Evolutionary conservation across 2,113 vertebrate species (phyloP).

Genomic region (Heterocephalus glaber): DNA sequence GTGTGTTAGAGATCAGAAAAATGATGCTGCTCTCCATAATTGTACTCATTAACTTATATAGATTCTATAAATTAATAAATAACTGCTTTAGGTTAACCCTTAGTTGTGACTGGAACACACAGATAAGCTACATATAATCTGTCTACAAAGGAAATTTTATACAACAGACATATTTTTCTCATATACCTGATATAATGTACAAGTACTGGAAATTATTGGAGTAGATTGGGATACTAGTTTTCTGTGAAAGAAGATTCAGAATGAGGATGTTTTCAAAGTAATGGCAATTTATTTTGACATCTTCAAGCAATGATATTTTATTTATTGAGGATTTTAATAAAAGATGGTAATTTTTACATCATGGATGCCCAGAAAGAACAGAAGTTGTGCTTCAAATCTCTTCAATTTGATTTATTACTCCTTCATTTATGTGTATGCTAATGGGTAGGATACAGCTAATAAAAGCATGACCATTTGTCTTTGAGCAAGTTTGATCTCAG

Average conservation of each 20-base stretch:
- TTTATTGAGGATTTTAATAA: constrained; percentile 46
- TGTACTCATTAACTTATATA: not conserved
- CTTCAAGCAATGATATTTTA: not conserved
- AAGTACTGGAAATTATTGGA: not conserved
- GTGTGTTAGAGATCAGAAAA: not conserved
- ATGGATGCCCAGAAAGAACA: not conserved
- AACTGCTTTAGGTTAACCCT: not conserved
- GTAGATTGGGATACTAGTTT: not conserved
- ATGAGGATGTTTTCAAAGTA: not conserved
- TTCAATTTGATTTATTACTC: constrained; percentile 62
- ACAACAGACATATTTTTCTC: not conserved
- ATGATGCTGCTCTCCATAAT: rapidly evolving
- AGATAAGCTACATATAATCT: not conserved
- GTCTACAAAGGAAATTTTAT: not conserved
- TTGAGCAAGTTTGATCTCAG: constrained; percentile 70
- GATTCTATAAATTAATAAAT: not conserved
- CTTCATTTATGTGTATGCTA: constrained; percentile 51
- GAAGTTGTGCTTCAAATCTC: not conserved
- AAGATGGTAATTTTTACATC: constrained; percentile 15
- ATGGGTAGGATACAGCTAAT: constrained; percentile 56
- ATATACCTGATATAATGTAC: not conserved
- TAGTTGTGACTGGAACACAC: not conserved
- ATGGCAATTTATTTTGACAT: not conserved
- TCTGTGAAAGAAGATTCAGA: not conserved
- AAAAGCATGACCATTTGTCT: constrained; percentile 73